Conservation (phyloP, 2,888 invertebrate species). For the Autographa gamma region DNA sequence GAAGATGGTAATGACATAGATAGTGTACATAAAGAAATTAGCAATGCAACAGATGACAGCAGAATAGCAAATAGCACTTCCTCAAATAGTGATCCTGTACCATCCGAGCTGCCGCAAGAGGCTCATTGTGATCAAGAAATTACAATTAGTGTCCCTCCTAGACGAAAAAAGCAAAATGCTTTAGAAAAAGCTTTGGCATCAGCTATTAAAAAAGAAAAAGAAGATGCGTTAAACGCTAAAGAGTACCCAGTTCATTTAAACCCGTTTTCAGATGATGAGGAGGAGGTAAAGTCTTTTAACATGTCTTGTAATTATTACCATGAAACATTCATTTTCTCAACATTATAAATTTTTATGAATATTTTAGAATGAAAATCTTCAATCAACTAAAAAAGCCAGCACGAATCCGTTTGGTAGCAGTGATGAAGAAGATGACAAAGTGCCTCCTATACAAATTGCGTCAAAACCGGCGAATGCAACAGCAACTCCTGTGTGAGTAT, state of each 20-base stretch:
- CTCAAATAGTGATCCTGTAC: constrained; percentile 51
- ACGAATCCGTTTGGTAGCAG: constrained; percentile 92
- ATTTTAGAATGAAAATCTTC: constrained; percentile 72
- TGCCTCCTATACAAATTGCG: constrained; percentile 73
- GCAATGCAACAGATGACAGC: constrained; percentile 81
- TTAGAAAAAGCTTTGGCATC: constrained; percentile 63
- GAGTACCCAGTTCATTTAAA: constrained; percentile 94
- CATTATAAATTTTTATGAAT: background rate
- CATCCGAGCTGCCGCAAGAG: constrained; percentile 54
- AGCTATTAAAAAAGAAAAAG: constrained; percentile 54
- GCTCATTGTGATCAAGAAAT: constrained; percentile 68
- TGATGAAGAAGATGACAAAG: constrained; percentile 89
- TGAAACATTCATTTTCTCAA: too few relatives aligned
- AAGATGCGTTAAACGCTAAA: constrained; percentile 55
- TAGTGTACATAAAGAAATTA: constrained; percentile 64
- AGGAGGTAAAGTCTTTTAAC: constrained; percentile 65
- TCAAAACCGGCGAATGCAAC: constrained; percentile 65
- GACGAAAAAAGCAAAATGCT: constrained; percentile 77
- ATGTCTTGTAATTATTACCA: background rate
- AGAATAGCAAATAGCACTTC: constrained; percentile 73
- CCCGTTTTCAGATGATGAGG: constrained; percentile 93
- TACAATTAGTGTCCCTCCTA: constrained; percentile 82
- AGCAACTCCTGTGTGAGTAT: constrained; percentile 75
- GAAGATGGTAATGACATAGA: constrained; percentile 51
- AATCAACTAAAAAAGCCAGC: constrained; percentile 74